A percentile compares a stretch with the other conserved stretches of the same genome.
These are phyloP conservation scores for Peucedramus taeniatus DNA, from an alignment of 2,113 vertebrate genomes.

Conservation along the genomic window DNA sequence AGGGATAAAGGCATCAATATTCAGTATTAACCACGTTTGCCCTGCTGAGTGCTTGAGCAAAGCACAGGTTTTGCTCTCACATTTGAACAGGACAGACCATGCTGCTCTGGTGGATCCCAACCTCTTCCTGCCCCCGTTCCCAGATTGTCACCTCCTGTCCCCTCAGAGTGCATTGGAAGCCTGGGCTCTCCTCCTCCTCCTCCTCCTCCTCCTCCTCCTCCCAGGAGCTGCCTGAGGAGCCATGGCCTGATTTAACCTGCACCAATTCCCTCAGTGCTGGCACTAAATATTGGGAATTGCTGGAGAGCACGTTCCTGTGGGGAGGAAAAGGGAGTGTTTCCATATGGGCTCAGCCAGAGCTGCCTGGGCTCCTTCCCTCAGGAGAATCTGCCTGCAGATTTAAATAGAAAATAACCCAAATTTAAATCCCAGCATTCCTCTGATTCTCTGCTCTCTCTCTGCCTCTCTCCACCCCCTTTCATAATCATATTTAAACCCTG, in stretches of 20 bases:
- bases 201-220: not conserved
- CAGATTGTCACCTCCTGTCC: not conserved
- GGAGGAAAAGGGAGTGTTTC: not conserved
- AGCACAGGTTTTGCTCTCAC: not conserved
- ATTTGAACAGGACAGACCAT: accelerated
- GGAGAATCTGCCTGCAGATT: not conserved
- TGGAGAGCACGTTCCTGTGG: not conserved
- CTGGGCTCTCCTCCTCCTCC: not conserved
- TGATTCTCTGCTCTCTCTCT: not conserved
- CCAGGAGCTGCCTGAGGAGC: not conserved
- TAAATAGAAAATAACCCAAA: not conserved
- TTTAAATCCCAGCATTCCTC: not conserved
- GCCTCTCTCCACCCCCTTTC: not conserved
- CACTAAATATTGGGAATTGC: not conserved
- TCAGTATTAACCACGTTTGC: accelerated
- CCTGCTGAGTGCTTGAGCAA: not conserved
- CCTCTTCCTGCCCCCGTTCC: not conserved
- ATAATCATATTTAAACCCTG: not conserved
- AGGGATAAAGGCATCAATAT: not conserved
- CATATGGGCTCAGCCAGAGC: not conserved
- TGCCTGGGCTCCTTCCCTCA: not conserved
- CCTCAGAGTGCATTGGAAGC: not conserved
- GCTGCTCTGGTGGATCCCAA: not conserved
- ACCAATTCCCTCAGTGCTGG: not conserved
- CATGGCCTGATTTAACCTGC: not conserved